A percentile compares a stretch with the other conserved stretches of the same genome.
These are phyloP conservation scores for Anorthoa munda DNA, from an alignment of 2,888 invertebrate genomes.

Conservation along the genomic window DNA sequence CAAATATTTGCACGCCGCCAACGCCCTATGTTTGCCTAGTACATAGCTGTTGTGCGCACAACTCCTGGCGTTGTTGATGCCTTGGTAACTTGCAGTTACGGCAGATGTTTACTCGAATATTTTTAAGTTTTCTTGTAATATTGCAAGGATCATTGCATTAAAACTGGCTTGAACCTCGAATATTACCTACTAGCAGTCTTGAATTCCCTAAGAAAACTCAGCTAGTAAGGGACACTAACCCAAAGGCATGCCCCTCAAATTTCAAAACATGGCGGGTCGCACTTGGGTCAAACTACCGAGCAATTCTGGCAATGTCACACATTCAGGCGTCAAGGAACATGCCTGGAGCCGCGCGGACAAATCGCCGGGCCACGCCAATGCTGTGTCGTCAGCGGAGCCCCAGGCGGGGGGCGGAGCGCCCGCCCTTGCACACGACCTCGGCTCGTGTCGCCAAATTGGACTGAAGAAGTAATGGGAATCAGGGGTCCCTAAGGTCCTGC, in stretches of 20 bases:
- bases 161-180: not conserved
- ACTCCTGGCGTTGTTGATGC: constrained; percentile 73
- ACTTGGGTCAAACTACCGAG: constrained; percentile 48
- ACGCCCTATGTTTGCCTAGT: constrained; percentile 81
- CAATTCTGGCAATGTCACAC: constrained; percentile 46
- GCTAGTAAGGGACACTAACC: not conserved
- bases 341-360: constrained; percentile 53
- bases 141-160: not conserved
- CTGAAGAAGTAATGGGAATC: constrained; percentile 57
- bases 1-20: constrained; percentile 80
- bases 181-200: no score
- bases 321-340: constrained; percentile 64
- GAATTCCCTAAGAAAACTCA: not conserved
- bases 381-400: constrained; percentile 79
- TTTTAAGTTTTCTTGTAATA: constrained; percentile 46
- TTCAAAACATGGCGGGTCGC: constrained; percentile 39
- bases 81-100: constrained; percentile 70
- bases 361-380: constrained; percentile 79
- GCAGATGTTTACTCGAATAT: constrained; percentile 50
- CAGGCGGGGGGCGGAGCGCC: constrained; percentile 79
- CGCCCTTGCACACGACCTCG: constrained; percentile 72
- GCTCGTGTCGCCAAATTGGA: constrained; percentile 65
- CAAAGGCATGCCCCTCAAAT: constrained; percentile 24
- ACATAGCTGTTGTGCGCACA: constrained; percentile 70
- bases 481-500: constrained; percentile 45